Percentiles rank a stretch among this genome's conserved stretches.
Conservation (phyloP, 2,113 vertebrate species). For the Pelvicachromis taeniatus region DNA sequence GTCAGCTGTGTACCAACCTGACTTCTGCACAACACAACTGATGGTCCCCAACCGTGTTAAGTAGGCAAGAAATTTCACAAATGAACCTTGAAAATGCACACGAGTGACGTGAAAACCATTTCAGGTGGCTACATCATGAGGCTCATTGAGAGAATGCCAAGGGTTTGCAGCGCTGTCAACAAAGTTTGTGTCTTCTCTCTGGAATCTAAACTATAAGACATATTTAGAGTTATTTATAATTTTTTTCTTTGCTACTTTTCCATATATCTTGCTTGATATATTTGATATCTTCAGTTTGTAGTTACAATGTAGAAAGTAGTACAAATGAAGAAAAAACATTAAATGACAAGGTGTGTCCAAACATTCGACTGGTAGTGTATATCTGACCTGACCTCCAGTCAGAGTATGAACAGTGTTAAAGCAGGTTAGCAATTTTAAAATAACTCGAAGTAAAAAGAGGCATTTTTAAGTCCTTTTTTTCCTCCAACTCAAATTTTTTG, state of each 20-base stretch:
- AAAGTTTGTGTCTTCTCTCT: background rate
- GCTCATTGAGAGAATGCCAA: background rate
- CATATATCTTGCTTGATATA: too few species aligned
- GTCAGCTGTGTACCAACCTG: background rate
- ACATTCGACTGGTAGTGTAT: background rate
- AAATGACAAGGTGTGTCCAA: too few species aligned
- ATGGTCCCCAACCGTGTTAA: background rate
- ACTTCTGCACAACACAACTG: background rate
- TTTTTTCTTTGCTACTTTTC: too few species aligned
- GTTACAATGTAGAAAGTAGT: too few species aligned
- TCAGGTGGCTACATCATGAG: background rate
- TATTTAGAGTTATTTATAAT: too few species aligned
- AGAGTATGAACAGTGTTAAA: background rate
- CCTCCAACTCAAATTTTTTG: background rate
- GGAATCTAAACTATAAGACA: too few species aligned
- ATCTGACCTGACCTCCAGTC: background rate
- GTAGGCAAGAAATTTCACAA: background rate
- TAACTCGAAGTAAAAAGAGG: background rate
- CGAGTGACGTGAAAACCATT: background rate
- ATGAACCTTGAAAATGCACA: background rate
- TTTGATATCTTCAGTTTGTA: too few species aligned
- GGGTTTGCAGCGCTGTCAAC: too few species aligned
- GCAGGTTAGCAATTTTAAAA: background rate
- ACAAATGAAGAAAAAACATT: too few species aligned
- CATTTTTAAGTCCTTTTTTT: background rate